These are phyloP conservation scores for Synaphobranchus kaupii DNA, from an alignment of 2,797 vertebrate species.

Conservation along the genomic window DNA sequence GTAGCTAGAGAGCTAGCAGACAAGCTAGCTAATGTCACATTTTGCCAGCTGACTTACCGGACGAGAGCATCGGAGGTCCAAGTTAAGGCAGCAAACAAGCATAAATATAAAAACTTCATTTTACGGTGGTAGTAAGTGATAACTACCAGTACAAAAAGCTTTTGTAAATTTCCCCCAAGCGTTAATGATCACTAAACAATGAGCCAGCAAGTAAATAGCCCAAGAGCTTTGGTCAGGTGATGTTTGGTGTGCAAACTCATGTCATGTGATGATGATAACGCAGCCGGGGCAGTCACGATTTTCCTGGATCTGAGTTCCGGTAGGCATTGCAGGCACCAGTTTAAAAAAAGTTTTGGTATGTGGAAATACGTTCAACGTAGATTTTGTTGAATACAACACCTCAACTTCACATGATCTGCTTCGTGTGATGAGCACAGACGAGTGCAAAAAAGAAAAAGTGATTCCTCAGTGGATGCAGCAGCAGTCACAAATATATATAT, in stretches of 20 bases:
- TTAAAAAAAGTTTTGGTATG: background rate
- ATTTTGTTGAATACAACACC: background rate
- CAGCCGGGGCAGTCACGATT: background rate
- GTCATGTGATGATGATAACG: constrained; percentile 18
- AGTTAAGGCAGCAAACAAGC: constrained; percentile 53
- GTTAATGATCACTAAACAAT: background rate
- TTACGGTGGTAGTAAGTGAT: background rate
- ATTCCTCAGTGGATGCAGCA: background rate
- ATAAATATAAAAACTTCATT: constrained; percentile 50
- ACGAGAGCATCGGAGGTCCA: constrained; percentile 63
- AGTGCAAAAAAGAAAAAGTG: no score
- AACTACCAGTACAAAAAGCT: constrained; percentile 25
- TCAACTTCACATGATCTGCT: background rate
- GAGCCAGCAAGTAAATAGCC: constrained; percentile 18
- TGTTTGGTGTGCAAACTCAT: background rate
- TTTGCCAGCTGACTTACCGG: constrained; percentile 60
- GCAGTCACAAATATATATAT: background rate
- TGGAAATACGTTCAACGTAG: background rate
- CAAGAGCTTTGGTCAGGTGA: constrained; percentile 16
- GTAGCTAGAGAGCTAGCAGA: background rate
- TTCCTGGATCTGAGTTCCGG: background rate
- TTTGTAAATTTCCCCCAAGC: background rate
- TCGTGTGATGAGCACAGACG: background rate
- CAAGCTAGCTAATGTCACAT: background rate
- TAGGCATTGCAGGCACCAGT: background rate